Conservation (phyloP, 2,113 vertebrate species). For the Zosterops lateralis region DNA sequence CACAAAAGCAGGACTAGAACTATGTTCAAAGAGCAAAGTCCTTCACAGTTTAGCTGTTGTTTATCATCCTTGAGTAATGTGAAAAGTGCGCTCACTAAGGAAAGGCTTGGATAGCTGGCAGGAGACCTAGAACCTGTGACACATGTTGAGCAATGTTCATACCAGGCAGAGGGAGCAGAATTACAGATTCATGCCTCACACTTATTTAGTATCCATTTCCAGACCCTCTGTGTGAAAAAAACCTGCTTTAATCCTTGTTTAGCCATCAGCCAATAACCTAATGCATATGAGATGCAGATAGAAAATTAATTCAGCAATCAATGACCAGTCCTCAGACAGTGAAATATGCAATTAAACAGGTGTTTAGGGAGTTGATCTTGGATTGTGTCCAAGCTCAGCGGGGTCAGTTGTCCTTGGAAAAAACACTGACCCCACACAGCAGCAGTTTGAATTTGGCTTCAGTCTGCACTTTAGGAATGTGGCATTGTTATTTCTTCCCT, state of each 20-base stretch:
- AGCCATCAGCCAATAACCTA: background rate
- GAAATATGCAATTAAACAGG: slow-evolving; percentile 81
- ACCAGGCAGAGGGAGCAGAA: slow-evolving; percentile 3
- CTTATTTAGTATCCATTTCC: background rate
- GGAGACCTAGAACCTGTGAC: slow-evolving; percentile 45
- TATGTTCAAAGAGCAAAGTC: background rate
- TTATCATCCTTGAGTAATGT: slow-evolving; percentile 21
- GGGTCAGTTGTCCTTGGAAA: slow-evolving; percentile 39
- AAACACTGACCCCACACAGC: slow-evolving; percentile 63
- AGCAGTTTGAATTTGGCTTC: slow-evolving; percentile 64
- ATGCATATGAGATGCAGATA: slow-evolving; percentile 74
- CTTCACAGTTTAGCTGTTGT: slow-evolving; percentile 25
- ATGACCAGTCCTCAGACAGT: background rate
- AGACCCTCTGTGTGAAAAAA: background rate
- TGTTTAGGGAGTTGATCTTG: slow-evolving; percentile 75
- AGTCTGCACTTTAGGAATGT: slow-evolving; percentile 66
- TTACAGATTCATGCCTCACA: slow-evolving; percentile 1
- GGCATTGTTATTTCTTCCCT: slow-evolving; percentile 71
- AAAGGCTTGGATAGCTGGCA: slow-evolving; percentile 27
- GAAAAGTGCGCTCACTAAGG: background rate
- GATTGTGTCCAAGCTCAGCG: slow-evolving; percentile 61
- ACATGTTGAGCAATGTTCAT: slow-evolving; percentile 55
- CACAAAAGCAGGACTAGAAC: background rate
- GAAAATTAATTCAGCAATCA: slow-evolving; percentile 13
- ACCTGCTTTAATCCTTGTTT: background rate